Evolutionary conservation across 1,140 invertebrate genomes (phyloP).

Genomic region (Pseudachorutes palmiensis): DNA sequence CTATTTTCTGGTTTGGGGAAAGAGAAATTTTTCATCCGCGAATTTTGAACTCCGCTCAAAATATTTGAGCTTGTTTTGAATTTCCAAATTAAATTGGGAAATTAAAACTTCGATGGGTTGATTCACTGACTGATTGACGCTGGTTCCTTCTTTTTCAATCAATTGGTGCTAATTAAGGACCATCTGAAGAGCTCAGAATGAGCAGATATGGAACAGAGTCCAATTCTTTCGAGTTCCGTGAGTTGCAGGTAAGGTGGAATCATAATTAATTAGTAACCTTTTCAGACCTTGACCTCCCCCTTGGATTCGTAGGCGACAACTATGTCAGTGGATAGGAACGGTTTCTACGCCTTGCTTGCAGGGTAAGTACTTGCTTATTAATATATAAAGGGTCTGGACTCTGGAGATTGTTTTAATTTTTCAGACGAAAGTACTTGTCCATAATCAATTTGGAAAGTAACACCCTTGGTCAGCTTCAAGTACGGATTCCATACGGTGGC

Average conservation of each 20-base stretch:
- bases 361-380: conserved; percentile 52
- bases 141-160: too few species aligned
- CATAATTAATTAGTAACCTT: not conserved
- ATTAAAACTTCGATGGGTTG: too few species aligned
- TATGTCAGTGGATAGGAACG: conserved; percentile 80
- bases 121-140: too few species aligned
- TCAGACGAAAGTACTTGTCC: conserved; percentile 67
- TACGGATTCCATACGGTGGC: conserved; percentile 64
- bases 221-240: conserved; percentile 31
- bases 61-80: too few species aligned
- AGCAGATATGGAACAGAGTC: conserved; percentile 32
- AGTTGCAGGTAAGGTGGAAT: conserved; percentile 28
- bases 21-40: too few species aligned
- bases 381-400: conserved; percentile 6
- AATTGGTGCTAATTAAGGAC: too few species aligned
- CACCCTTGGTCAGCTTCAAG: conserved; percentile 46
- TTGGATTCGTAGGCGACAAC: conserved; percentile 63
- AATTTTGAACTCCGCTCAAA: too few species aligned
- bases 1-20: too few species aligned
- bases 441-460: conserved; percentile 64
- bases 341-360: conserved; percentile 71
- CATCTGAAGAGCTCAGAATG: too few species aligned
- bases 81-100: too few species aligned
- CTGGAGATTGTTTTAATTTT: conserved; percentile 24
- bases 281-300: conserved; percentile 1